These are phyloP conservation scores for Sarcophilus harrisii DNA, from an alignment of 2,797 vertebrate genomes.

Conservation along the genomic window DNA sequence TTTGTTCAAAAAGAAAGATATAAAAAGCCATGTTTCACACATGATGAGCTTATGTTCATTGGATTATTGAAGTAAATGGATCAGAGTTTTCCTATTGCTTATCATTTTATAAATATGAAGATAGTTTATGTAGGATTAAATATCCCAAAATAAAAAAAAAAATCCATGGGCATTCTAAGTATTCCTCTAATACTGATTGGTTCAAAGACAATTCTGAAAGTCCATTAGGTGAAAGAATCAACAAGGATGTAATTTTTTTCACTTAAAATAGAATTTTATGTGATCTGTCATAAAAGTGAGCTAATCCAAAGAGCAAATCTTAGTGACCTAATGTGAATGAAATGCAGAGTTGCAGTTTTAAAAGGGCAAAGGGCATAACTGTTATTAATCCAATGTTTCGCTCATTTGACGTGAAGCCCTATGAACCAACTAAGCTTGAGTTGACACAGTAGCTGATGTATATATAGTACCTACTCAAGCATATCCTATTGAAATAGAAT, in stretches of 20 bases:
- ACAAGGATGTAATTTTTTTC: slow-evolving; percentile 10
- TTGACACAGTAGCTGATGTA: neutral
- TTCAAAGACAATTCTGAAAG: neutral
- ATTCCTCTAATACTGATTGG: neutral
- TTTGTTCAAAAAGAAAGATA: slow-evolving; percentile 3
- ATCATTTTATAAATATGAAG: slow-evolving; percentile 38
- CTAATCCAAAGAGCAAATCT: slow-evolving; percentile 38
- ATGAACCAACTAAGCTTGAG: slow-evolving; percentile 13
- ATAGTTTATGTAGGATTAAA: slow-evolving; percentile 11
- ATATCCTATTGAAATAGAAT: slow-evolving; percentile 44
- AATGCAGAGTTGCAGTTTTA: slow-evolving; percentile 17
- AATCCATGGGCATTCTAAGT: slow-evolving; percentile 9
- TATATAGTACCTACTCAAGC: neutral
- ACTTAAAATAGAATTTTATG: neutral
- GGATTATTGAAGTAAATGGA: slow-evolving; percentile 20
- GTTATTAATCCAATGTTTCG: slow-evolving; percentile 42
- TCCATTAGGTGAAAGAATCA: slow-evolving; percentile 24
- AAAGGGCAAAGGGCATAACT: slow-evolving; percentile 17
- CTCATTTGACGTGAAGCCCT: slow-evolving; percentile 1
- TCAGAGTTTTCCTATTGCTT: neutral
- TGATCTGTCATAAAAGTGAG: slow-evolving; percentile 1
- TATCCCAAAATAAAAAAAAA: neutral
- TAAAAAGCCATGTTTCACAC: slow-evolving; percentile 23
- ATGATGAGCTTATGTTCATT: slow-evolving; percentile 2
- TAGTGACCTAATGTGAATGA: slow-evolving; percentile 32